Evolutionary conservation across 2,888 invertebrate genomes (phyloP).

Genomic region (Flexamia atlantica): DNA sequence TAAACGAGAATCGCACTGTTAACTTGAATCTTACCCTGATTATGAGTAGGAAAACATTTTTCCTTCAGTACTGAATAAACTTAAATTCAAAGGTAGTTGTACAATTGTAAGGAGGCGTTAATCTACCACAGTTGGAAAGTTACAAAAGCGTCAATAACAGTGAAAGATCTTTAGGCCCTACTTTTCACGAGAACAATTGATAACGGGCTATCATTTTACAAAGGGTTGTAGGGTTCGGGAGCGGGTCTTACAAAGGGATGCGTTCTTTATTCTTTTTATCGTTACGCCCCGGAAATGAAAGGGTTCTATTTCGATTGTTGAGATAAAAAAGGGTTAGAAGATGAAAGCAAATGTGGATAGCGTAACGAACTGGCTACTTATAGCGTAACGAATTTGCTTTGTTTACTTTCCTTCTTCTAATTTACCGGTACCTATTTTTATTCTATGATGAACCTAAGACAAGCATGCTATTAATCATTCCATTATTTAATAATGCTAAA

Average conservation of each 20-base stretch:
- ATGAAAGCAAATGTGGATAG: neutral
- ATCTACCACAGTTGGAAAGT: too few relatives aligned
- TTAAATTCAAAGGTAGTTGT: too few relatives aligned
- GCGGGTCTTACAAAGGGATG: neutral
- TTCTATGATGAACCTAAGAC: too few relatives aligned
- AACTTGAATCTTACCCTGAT: too few relatives aligned
- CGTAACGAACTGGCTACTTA: neutral
- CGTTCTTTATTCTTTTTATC: constrained; percentile 28
- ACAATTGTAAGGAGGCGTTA: too few relatives aligned
- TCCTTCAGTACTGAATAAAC: too few relatives aligned
- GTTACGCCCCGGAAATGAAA: constrained; percentile 38
- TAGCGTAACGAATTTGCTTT: neutral
- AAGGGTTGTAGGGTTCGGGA: neutral
- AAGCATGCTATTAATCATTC: too few relatives aligned
- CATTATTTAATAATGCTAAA: too few relatives aligned
- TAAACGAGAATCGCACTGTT: too few relatives aligned
- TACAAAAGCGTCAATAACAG: neutral
- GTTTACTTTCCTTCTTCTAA: neutral
- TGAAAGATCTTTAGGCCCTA: neutral
- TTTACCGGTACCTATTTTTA: too few relatives aligned
- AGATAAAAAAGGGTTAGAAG: constrained; percentile 21
- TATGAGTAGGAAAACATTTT: too few relatives aligned
- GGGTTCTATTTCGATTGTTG: constrained; percentile 23
- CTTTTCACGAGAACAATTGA: constrained; percentile 9
- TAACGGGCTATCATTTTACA: constrained; percentile 30